Evolutionary conservation across 2,888 invertebrate species (phyloP).

Genomic region (Rambutsinella grinnellia): DNA sequence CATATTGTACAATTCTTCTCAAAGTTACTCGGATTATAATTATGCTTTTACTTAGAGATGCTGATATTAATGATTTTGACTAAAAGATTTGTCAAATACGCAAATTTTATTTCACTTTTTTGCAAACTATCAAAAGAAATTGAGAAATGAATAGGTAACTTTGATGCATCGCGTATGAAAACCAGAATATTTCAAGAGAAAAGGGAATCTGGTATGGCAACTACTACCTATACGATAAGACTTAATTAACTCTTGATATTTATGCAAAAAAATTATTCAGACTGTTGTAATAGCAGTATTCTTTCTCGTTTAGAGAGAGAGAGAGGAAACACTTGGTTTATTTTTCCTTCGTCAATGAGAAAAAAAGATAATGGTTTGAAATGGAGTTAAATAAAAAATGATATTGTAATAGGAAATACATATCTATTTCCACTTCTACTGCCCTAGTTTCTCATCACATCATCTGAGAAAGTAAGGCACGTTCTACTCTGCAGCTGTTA

Average conservation of each 20-base stretch:
- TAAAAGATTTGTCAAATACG: neutral
- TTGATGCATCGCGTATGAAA: too few relatives aligned
- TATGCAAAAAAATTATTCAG: neutral
- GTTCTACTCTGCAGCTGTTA: slow-evolving; percentile 31
- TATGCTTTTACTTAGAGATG: too few relatives aligned
- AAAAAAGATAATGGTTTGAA: neutral
- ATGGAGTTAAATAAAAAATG: neutral
- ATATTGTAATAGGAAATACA: neutral
- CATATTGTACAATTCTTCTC: neutral
- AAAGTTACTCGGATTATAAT: too few relatives aligned
- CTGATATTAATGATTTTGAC: neutral
- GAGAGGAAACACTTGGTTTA: slow-evolving; percentile 12
- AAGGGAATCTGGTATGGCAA: neutral
- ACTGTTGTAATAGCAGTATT: neutral
- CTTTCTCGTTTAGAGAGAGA: neutral
- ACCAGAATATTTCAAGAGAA: too few relatives aligned
- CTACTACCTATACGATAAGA: neutral
- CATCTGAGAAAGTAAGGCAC: slow-evolving; percentile 54
- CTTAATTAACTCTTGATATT: neutral
- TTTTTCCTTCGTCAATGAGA: neutral
- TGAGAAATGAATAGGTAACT: neutral
- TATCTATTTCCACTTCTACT: slow-evolving; percentile 6
- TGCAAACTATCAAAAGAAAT: too few relatives aligned
- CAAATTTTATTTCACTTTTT: too few relatives aligned
- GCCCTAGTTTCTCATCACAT: slow-evolving; percentile 52